Conservation (phyloP, 2,888 invertebrate genomes). For the Odontomyia ornata region DNA sequence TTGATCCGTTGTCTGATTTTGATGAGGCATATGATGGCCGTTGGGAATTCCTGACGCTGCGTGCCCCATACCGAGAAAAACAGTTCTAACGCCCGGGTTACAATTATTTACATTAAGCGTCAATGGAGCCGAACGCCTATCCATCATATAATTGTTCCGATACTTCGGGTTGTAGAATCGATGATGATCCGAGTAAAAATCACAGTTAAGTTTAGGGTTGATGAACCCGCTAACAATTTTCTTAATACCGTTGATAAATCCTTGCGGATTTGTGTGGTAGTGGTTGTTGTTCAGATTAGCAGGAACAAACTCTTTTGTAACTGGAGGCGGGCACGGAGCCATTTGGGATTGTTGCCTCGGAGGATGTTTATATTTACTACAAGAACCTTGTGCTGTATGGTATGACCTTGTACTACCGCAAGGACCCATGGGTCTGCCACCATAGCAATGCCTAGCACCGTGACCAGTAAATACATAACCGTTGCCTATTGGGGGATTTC, state of each 20-base stretch:
- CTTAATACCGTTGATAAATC: conserved; percentile 52
- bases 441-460: background rate
- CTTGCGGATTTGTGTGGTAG: conserved; percentile 35
- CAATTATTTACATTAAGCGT: background rate
- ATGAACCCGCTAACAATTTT: conserved; percentile 52
- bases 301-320: background rate
- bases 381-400: background rate
- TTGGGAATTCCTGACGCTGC: background rate
- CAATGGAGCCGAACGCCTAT: background rate
- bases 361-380: background rate
- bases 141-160: conserved; percentile 49
- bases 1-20: conserved; percentile 1
- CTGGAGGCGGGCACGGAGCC: background rate
- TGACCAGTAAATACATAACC: background rate
- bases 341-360: background rate
- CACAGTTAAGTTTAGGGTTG: conserved; percentile 49
- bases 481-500: background rate
- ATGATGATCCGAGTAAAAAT: conserved; percentile 52
- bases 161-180: conserved; percentile 51
- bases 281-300: background rate
- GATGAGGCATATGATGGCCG: background rate
- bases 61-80: conserved; percentile 39
- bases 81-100: conserved; percentile 33
- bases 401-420: background rate
- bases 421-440: background rate